Evolutionary conservation across 2,797 vertebrate species (phyloP).

Genomic region (Orientallactaga sibirica): DNA sequence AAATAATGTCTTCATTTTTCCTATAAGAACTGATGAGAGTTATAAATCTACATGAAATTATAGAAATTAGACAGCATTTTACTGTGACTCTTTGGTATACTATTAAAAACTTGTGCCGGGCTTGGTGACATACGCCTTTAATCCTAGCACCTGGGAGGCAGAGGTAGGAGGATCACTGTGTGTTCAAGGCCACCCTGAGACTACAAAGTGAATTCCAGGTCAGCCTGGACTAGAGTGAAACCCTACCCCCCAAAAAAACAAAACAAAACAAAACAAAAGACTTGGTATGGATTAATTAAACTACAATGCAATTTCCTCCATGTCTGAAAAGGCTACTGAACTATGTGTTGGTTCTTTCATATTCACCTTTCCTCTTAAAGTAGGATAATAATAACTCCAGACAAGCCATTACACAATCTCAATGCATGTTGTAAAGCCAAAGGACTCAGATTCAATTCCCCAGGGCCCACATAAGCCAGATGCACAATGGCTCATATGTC

Average conservation of each 20-base stretch:
- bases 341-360: not conserved
- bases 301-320: not conserved
- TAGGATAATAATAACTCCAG: conserved; percentile 40
- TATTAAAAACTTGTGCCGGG: conserved; percentile 51
- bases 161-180: too few species aligned
- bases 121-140: too few species aligned
- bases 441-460: too few species aligned
- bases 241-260: too few species aligned
- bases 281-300: conserved; percentile 42
- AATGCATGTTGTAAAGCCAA: conserved; percentile 44
- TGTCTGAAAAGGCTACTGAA: conserved; percentile 34
- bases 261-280: not conserved
- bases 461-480: too few species aligned
- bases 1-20: not conserved
- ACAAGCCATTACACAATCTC: conserved; percentile 40
- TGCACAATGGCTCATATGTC: too few species aligned
- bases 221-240: too few species aligned
- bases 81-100: conserved; percentile 53
- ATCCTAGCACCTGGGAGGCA: too few species aligned
- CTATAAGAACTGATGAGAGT: not conserved
- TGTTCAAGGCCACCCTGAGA: too few species aligned
- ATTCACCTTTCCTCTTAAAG: conserved; percentile 41
- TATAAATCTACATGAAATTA: conserved; percentile 28
- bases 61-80: conserved; percentile 42
- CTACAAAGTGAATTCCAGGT: too few species aligned